Base-by-base conservation (phyloP, 1,140 invertebrate species). In the Drosophila kepulauana region DNA sequence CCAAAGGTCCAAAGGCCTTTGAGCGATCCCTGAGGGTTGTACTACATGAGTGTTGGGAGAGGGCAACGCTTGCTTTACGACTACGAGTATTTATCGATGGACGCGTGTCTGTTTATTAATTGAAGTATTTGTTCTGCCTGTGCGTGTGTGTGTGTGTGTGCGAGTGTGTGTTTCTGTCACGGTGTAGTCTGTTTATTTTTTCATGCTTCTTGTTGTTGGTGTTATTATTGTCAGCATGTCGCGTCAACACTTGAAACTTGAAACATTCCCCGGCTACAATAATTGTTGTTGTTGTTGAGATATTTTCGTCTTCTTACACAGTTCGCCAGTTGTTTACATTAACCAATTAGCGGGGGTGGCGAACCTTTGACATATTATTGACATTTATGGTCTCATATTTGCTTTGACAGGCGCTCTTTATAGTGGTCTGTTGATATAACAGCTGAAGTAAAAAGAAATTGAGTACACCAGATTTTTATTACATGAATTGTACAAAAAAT, bases 21-120 rank as follows among this genome's bases (percentile, higher is more conserved):
- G 28, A 28, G 52, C 45, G 13, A 30, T 52, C 28, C 33, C 33
- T 33, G 61, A 54, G 75, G 75, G 74, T 65, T 76, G 68, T 54
- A 75, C 20, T 25, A 25, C 20, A 25, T 3, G 20, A 25, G 20
- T 25, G 20, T 71, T 71, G 59, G 52, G 45, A 51, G 56, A 49
- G 67, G 43, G 73, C 45, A 67, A 68, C 51, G 41, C 65, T 73
- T 74, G 54, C 57, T 56, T 61, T 43, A 48, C 30, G 51, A 65
- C 52, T 84, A 89, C 20, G 51, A 65, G 61, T 84, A 89, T 89
- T 89, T 88, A 88, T 88, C 78, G 85, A 88, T 89, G 85, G 85
- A 79, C 85, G 85, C 85, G 85, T 88, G 85, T 85, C 85, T 85
- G 78, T 88, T 88, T 88, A 88, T 88, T 88, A 88, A 88, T 88